Evolutionary conservation across 2,113 vertebrate species (phyloP).

Genomic region (Brachirus orientalis): DNA sequence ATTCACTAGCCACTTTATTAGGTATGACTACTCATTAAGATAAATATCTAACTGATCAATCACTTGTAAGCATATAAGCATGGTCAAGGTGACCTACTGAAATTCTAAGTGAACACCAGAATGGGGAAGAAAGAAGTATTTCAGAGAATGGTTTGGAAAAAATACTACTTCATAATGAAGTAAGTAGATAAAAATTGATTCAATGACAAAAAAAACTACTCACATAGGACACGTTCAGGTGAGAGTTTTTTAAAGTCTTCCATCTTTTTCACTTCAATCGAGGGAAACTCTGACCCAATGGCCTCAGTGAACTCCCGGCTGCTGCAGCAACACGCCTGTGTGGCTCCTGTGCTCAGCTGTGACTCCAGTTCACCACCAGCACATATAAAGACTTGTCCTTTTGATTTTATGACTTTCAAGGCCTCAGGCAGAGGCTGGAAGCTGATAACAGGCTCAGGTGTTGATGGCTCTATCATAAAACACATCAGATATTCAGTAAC

Average conservation of each 20-base stretch:
- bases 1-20: too few species aligned
- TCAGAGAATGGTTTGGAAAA: too few species aligned
- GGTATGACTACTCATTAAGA: too few species aligned
- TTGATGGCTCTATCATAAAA: conserved; percentile 69
- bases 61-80: too few species aligned
- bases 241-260: conserved; percentile 69
- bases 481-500: not conserved
- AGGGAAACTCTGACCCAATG: conserved; percentile 9
- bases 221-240: conserved; percentile 54
- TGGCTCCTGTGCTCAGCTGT: not conserved
- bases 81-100: too few species aligned
- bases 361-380: conserved; percentile 6
- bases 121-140: too few species aligned
- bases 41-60: too few species aligned
- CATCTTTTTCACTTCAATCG: not conserved
- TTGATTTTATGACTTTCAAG: conserved; percentile 27
- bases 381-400: not conserved
- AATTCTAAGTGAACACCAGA: too few species aligned
- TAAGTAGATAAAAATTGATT: not conserved
- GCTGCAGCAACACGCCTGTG: conserved; percentile 6
- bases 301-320: conserved; percentile 54
- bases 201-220: conserved; percentile 16
- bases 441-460: conserved; percentile 10
- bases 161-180: too few species aligned
- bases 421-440: conserved; percentile 65